Base-by-base conservation (phyloP, 2,797 vertebrate genomes). In the Avahi laniger region DNA sequence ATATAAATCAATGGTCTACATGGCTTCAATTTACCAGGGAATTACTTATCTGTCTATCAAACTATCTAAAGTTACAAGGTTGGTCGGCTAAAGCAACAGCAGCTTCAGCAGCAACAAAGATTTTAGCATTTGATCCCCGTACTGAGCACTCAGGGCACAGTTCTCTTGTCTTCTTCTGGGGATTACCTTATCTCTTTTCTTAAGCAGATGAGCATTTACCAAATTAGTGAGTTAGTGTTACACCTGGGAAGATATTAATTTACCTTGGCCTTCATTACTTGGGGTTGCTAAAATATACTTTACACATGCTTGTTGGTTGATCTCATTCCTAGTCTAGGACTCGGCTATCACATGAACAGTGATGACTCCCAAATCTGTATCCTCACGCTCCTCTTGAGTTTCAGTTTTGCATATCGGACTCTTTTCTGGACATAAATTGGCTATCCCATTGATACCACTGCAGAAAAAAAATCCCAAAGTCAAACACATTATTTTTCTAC, bases 201-300 rank as follows among this genome's bases (percentile, higher is more conserved):
- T 89, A 87, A 97, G 43, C 7, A 61, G 33, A 87, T 93, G 46
- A 80, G 59, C 65, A 69, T 80, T 97, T 81, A 67, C 67, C 41
- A 94, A 96, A 96, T 96, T 80, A 90, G 63, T 73, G 69, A 89
- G 59, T 89, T 89, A 87, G 48, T 67, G 91, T 96, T 96, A 89
- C 75, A 59, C 18, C 13, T 11, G 83, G 75, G 83, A 91, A 91
- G 75, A 48, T 93, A 91, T 75, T 57, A 30, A 75, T 94, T 95
- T 95, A 90, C 86, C 38, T 83, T 82, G 54, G 48, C 24, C 79
- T 94, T 72, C 75, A 91, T 94, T 92, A 67, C 52, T 41, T 81
- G 41, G 33, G 3, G 9, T 72, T 91, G 72, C 85, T 72, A 50
- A 94, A 93, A 81, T n/a, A 94, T 30, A 83, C 24, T 76, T 61